These are phyloP conservation scores for Nannospalax galili DNA, from an alignment of 2,113 vertebrate genomes.

Conservation along the genomic window DNA sequence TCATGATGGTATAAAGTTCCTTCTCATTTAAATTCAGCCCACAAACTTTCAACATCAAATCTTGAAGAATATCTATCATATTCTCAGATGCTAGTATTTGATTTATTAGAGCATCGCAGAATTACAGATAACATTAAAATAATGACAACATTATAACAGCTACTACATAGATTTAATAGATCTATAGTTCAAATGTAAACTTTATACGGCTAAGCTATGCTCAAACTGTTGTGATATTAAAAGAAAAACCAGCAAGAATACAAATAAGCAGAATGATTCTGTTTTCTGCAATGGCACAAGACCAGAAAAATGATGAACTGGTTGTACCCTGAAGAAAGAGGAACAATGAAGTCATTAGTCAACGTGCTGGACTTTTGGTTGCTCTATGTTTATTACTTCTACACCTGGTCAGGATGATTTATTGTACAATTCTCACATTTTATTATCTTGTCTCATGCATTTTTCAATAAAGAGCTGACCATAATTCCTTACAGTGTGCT, in stretches of 20 bases:
- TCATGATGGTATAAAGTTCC: background rate
- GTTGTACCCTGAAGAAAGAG: conserved; percentile 45
- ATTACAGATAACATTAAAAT: conserved; percentile 22
- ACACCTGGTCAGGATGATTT: conserved; percentile 79
- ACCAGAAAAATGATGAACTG: conserved; percentile 62
- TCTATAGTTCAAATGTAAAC: background rate
- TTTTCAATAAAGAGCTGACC: conserved; percentile 76
- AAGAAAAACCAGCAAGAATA: background rate
- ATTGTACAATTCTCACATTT: conserved; percentile 77
- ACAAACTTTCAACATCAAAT: background rate
- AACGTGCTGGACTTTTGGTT: conserved; percentile 64
- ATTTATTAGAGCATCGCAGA: conserved; percentile 38
- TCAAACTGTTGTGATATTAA: background rate
- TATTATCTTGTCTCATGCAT: conserved; percentile 80
- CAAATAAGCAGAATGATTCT: background rate
- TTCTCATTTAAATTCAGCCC: conserved; percentile 41
- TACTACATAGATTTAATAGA: background rate
- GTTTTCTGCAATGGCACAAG: background rate
- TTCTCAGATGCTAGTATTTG: conserved; percentile 39
- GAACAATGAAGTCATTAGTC: conserved; percentile 63
- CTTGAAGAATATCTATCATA: conserved; percentile 9
- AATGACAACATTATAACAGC: background rate
- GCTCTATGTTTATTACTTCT: conserved; percentile 79
- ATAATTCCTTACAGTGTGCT: conserved; percentile 73
- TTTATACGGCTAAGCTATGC: conserved; percentile 16